These are phyloP conservation scores for Tenthredo livida DNA, from an alignment of 2,888 invertebrate species.

Conservation along the genomic window DNA sequence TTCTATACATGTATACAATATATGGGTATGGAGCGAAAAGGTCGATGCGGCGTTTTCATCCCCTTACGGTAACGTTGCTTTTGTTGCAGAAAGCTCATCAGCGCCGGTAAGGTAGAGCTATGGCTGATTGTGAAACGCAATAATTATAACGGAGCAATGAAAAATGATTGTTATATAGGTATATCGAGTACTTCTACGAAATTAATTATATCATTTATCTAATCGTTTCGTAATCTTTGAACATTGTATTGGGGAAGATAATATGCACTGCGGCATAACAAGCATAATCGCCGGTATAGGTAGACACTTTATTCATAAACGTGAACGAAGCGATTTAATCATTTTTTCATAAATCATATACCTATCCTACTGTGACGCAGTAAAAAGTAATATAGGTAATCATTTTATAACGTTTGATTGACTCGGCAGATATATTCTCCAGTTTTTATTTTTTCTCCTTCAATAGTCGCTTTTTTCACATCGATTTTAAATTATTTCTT, in stretches of 20 bases:
- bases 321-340: background rate
- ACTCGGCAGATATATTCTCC: background rate
- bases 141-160: background rate
- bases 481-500: background rate
- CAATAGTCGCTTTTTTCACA: background rate
- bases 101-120: background rate
- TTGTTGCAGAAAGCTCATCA: background rate
- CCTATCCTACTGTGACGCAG: background rate
- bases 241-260: conserved; percentile 2
- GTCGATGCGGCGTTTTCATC: background rate
- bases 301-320: background rate
- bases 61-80: conserved; percentile 1
- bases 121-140: background rate
- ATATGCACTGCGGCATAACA: conserved; percentile 17
- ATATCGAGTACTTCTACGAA: too few relatives aligned
- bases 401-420: background rate
- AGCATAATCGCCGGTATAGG: conserved; percentile 2
- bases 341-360: background rate
- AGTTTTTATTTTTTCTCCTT: background rate
- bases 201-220: conserved; percentile 21
- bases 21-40: background rate
- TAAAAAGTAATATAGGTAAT: background rate
- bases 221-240: conserved; percentile 8
- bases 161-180: background rate
- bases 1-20: background rate